Evolutionary conservation across 2,113 vertebrate genomes (phyloP).

Genomic region (Actenoides hombroni): DNA sequence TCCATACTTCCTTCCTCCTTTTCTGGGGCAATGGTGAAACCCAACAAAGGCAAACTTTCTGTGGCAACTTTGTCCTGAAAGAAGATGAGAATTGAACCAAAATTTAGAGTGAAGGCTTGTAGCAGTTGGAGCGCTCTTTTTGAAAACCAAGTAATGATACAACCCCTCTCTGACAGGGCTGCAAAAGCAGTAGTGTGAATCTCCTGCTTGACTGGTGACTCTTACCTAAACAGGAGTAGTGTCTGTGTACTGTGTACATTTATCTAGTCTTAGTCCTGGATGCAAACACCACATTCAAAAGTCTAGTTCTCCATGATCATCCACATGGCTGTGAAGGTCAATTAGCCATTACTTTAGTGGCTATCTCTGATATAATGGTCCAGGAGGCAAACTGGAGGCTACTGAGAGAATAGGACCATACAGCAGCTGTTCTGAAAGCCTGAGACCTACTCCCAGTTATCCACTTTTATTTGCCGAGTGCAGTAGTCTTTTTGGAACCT

Average conservation of each 20-base stretch:
- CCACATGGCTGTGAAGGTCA: background rate
- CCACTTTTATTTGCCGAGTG: background rate
- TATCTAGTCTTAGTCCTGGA: background rate
- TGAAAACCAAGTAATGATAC: background rate
- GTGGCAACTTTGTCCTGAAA: conserved; percentile 91
- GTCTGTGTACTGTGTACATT: background rate
- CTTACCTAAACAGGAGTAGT: background rate
- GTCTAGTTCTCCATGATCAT: background rate
- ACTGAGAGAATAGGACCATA: background rate
- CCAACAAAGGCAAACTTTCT: conserved; percentile 92
- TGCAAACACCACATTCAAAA: background rate
- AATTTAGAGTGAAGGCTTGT: background rate
- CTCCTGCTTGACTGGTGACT: background rate
- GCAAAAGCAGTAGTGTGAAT: background rate
- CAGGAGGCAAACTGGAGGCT: background rate
- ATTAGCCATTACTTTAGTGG: background rate
- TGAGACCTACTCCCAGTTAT: background rate
- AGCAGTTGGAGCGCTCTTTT: background rate
- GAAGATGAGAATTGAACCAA: background rate
- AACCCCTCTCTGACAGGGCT: background rate
- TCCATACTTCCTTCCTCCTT: conserved; percentile 77
- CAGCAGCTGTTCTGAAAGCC: background rate
- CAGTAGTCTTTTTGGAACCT: background rate
- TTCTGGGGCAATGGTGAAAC: conserved; percentile 90
- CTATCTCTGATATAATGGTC: background rate